Conservation (phyloP, 2,888 invertebrate genomes). For the Craniophora ligustri region DNA sequence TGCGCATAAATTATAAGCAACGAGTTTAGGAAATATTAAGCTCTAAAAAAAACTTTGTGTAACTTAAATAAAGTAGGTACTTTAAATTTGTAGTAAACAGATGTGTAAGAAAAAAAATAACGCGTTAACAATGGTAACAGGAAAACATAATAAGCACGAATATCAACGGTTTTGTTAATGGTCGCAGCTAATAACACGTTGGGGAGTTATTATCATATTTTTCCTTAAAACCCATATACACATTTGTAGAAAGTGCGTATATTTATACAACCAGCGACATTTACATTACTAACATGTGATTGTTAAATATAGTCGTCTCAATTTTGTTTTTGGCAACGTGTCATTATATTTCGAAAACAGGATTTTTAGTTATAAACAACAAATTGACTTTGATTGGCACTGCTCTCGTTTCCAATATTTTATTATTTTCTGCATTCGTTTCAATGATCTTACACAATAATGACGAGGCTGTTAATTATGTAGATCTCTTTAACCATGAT, state of each 20-base stretch:
- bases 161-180: slow-evolving; percentile 23
- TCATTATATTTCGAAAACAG: slow-evolving; percentile 23
- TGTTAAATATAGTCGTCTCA: slow-evolving; percentile 14
- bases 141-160: slow-evolving; percentile 37
- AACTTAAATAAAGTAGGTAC: too few species aligned
- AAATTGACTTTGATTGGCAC: slow-evolving; percentile 12
- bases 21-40: slow-evolving; percentile 32
- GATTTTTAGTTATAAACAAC: slow-evolving; percentile 6
- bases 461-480: slow-evolving; percentile 20
- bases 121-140: slow-evolving; percentile 32
- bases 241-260: slow-evolving; percentile 27
- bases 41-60: slow-evolving; percentile 3
- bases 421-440: slow-evolving; percentile 3
- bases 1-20: too few species aligned
- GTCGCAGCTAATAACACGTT: too few species aligned
- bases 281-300: slow-evolving; percentile 24
- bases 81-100: slow-evolving; percentile 3
- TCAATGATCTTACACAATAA: background rate
- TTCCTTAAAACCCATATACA: slow-evolving; percentile 27
- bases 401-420: too few species aligned
- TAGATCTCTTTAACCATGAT: slow-evolving; percentile 19
- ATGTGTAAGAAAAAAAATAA: slow-evolving; percentile 19
- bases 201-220: slow-evolving; percentile 24
- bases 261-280: slow-evolving; percentile 32
- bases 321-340: slow-evolving; percentile 18